These are phyloP conservation scores for Coregonus sp. DNA, from an alignment of 2,797 vertebrate genomes.

Conservation along the genomic window DNA sequence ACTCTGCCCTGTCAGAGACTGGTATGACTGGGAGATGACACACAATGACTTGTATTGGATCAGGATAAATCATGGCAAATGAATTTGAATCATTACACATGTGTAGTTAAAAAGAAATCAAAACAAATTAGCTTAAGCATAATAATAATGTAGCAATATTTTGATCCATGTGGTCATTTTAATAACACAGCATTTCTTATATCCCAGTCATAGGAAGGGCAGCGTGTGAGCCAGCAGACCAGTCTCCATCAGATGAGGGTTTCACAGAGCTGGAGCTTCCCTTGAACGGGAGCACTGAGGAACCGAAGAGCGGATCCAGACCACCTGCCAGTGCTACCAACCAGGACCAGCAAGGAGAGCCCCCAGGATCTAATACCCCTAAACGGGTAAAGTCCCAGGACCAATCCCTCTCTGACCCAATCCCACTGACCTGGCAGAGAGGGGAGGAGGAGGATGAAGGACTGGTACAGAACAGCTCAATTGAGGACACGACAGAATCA, in stretches of 20 bases:
- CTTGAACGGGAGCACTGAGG: slow-evolving; percentile 52
- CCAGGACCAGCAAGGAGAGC: slow-evolving; percentile 39
- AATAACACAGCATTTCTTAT: background rate
- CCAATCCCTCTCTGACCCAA: background rate
- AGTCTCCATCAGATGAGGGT: slow-evolving; percentile 80
- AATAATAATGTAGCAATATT: background rate
- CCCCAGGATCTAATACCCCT: slow-evolving; percentile 15
- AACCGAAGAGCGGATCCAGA: slow-evolving; percentile 59
- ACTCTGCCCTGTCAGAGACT: slow-evolving; percentile 62
- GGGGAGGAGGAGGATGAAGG: slow-evolving; percentile 66
- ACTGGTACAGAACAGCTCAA: slow-evolving; percentile 62
- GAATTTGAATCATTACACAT: background rate
- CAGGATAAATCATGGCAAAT: background rate
- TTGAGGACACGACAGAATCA: slow-evolving; percentile 57
- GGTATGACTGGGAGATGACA: slow-evolving; percentile 42
- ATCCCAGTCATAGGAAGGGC: slow-evolving; percentile 35
- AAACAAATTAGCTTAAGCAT: background rate
- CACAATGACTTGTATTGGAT: background rate
- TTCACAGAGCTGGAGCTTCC: slow-evolving; percentile 85
- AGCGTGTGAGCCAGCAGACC: slow-evolving; percentile 75
- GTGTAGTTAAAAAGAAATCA: background rate
- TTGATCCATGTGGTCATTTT: background rate
- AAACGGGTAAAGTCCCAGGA: slow-evolving; percentile 21
- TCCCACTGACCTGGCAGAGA: slow-evolving; percentile 24
- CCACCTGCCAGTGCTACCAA: slow-evolving; percentile 14